Evolutionary conservation across 2,797 vertebrate genomes (phyloP), one percentile per base, ranked within the genome.

Genomic region (Gobionotothen gibberifrons): DNA sequence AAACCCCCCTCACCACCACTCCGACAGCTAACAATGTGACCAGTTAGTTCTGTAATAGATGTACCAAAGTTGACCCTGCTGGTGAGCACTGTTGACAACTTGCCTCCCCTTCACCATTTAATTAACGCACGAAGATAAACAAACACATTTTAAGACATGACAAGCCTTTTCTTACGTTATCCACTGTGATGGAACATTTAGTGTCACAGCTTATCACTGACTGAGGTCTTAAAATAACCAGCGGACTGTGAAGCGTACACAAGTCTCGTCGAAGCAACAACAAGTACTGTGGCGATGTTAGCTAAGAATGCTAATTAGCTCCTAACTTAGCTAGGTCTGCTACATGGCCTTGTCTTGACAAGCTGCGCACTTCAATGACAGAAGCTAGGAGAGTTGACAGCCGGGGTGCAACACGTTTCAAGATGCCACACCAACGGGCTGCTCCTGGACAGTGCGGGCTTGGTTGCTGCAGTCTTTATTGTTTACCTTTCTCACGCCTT

Each of bases 401-500:
- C 39, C 55, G 2, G 4, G 46, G 1, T 40, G 56, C 55, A 17
- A 68, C 69, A 29, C 40, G 53, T 51, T 47, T 48, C 29, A 36
- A 70, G 62, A 9, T 0, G 72, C 46, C 72, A 40, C 29, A 19
- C 9, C 47, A 21, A 12, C 1, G 62, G 17, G 56, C 64, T 19
- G 48, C 66, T 57, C 32, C 15, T 3, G 42, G 59, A 9, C 71
- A 48, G 26, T 21, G 44, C 47, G 13, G 46, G 54, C 74, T 44
- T 46, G 14, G 52, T 64, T 16, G 86, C 94, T 89, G 93, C 94
- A 36, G 7, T 71, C 69, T 91, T 90, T 89, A 87, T 91, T 95
- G 95, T 96, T 97, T 96, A 97, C 97, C 96, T 93, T 93, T 96
- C 95, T 96, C 95, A 98, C 97, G 94, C 98, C 97, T 96, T 98